These are phyloP conservation scores for Heliconius sara DNA, from an alignment of 2,888 invertebrate species.

Conservation along the genomic window DNA sequence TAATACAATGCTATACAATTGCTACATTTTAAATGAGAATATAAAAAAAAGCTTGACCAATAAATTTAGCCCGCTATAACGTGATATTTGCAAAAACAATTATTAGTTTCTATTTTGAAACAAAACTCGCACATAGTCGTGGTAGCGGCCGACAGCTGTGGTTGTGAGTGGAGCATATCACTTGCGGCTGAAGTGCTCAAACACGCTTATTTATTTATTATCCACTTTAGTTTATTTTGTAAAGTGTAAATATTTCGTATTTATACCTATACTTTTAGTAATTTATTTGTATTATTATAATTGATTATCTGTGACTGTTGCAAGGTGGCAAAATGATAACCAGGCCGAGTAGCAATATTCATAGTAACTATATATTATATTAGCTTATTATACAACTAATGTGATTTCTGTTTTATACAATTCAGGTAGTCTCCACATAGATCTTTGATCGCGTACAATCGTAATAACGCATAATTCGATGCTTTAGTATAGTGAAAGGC, in stretches of 20 bases:
- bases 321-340: background rate
- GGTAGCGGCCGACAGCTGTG: background rate
- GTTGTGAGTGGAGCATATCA: slow-evolving; percentile 22
- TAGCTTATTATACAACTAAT: background rate
- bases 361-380: background rate
- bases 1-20: slow-evolving; percentile 9
- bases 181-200: slow-evolving; percentile 38
- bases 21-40: slow-evolving; percentile 7
- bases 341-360: background rate
- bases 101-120: slow-evolving; percentile 1
- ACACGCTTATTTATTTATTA: slow-evolving; percentile 24
- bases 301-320: background rate
- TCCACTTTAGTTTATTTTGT: slow-evolving; percentile 21
- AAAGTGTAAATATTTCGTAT: slow-evolving; percentile 33
- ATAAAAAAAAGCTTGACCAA: slow-evolving; percentile 18
- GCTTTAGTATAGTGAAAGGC: background rate
- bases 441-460: slow-evolving; percentile 6
- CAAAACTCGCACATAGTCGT: background rate
- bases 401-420: background rate
- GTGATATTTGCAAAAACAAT: background rate
- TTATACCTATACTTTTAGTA: slow-evolving; percentile 17
- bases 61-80: background rate
- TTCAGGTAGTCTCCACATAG: background rate
- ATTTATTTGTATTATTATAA: slow-evolving; percentile 33
- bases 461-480: background rate